Percentiles rank a stretch among this genome's conserved stretches.
Conservation (phyloP, 2,113 vertebrate species). For the Nannospalax galili region DNA sequence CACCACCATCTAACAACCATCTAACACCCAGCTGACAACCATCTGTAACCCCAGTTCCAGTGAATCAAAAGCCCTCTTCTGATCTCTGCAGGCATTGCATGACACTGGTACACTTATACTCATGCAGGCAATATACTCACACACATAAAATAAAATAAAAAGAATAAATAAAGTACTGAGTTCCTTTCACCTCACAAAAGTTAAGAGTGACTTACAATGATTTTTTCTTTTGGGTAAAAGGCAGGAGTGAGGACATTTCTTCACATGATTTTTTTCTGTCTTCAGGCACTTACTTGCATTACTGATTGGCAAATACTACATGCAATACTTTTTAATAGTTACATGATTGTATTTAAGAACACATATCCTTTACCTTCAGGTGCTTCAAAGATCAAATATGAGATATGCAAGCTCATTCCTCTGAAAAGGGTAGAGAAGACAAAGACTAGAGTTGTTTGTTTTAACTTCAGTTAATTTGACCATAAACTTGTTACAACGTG, state of each 20-base stretch:
- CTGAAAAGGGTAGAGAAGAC: background rate
- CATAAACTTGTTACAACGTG: background rate
- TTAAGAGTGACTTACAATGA: background rate
- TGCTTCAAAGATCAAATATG: conserved; percentile 8
- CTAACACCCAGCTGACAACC: too few species aligned
- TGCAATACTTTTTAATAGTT: conserved; percentile 6
- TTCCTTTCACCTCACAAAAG: background rate
- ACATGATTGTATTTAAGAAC: background rate
- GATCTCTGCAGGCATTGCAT: too few species aligned
- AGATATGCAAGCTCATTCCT: background rate
- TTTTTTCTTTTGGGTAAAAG: background rate
- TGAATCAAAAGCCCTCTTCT: too few species aligned
- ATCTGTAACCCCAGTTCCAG: too few species aligned
- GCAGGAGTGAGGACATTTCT: background rate
- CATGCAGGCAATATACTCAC: too few species aligned
- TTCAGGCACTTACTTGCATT: background rate
- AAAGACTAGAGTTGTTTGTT: background rate
- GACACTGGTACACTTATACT: too few species aligned
- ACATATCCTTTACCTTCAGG: background rate
- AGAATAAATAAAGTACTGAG: background rate
- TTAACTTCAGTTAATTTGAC: background rate
- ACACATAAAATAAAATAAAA: too few species aligned
- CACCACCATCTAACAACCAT: too few species aligned
- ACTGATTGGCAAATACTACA: background rate
- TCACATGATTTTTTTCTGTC: background rate